These are phyloP conservation scores for Catharus bicknelli DNA, from an alignment of 2,113 vertebrate genomes.

Conservation along the genomic window DNA sequence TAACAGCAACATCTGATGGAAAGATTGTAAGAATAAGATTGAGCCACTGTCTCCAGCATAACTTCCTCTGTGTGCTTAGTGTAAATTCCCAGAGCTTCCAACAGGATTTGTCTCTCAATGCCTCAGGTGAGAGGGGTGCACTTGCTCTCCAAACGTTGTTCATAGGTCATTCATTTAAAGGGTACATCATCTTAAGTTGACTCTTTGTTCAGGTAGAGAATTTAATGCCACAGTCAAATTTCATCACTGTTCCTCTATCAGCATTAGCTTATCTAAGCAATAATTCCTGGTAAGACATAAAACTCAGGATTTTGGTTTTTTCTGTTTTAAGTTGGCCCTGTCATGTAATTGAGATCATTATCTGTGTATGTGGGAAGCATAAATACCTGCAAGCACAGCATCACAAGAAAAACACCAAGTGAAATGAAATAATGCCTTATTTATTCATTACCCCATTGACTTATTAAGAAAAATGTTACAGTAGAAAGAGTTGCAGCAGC, in stretches of 20 bases:
- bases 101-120: rapidly evolving
- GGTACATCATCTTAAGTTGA: not conserved
- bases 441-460: not conserved
- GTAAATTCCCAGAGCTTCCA: not conserved
- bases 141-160: not conserved
- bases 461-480: not conserved
- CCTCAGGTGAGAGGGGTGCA: not conserved
- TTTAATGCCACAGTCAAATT: not conserved
- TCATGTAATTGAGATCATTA: not conserved
- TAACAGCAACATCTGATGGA: not conserved
- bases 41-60: not conserved
- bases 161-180: not conserved
- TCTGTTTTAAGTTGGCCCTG: not conserved
- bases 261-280: not conserved
- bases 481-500: not conserved
- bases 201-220: not conserved
- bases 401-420: not conserved
- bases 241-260: not conserved
- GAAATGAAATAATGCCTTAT: not conserved
- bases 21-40: not conserved
- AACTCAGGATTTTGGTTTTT: not conserved
- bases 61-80: not conserved
- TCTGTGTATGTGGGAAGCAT: not conserved
- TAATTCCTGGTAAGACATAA: not conserved
- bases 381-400: not conserved